phyloP scores from a whole-genome alignment of 2,113 vertebrate genomes.

The Dryoscopus gambensis region DNA sequence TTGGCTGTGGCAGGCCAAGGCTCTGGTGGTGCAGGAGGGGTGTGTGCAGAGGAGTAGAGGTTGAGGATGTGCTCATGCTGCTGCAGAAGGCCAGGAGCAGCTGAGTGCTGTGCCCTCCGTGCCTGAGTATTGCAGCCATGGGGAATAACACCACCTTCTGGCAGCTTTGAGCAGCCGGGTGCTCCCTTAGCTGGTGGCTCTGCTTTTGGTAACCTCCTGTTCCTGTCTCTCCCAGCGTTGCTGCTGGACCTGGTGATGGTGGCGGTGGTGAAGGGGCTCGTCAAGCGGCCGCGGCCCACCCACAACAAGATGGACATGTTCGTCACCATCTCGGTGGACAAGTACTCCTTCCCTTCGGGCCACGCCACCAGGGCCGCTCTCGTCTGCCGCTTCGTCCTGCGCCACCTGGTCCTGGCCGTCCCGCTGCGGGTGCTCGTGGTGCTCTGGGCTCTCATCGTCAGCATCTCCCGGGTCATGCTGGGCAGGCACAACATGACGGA shows the following conservation, averaged over 20 bases:
- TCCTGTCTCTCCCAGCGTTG: conserved; percentile 74
- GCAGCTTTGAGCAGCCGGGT: background rate
- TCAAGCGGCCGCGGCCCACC: conserved; percentile 85
- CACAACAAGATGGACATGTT: conserved; percentile 99
- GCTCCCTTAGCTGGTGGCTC: background rate
- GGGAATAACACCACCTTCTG: background rate
- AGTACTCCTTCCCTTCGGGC: conserved; percentile 95
- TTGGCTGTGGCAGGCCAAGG: background rate
- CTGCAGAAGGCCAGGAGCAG: background rate
- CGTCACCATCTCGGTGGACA: conserved; percentile 91
- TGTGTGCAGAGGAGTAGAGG: background rate
- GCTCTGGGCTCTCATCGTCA: conserved; percentile 87
- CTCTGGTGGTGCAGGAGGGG: background rate
- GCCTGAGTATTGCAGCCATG: background rate
- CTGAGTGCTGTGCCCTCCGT: background rate
- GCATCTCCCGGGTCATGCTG: conserved; percentile 91
- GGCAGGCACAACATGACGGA: conserved; percentile 96
- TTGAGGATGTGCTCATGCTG: rapidly evolving
- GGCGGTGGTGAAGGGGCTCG: conserved; percentile 82
- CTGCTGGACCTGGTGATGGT: conserved; percentile 90
- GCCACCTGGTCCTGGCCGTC: conserved; percentile 90
- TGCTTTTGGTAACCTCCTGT: background rate
- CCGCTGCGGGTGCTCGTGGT: conserved; percentile 88
- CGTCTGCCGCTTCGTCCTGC: conserved; percentile 88
- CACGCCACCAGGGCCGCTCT: conserved; percentile 92